These are phyloP conservation scores for Atrina japonica DNA, from an alignment of 2,888 invertebrate genomes.

Conservation along the genomic window DNA sequence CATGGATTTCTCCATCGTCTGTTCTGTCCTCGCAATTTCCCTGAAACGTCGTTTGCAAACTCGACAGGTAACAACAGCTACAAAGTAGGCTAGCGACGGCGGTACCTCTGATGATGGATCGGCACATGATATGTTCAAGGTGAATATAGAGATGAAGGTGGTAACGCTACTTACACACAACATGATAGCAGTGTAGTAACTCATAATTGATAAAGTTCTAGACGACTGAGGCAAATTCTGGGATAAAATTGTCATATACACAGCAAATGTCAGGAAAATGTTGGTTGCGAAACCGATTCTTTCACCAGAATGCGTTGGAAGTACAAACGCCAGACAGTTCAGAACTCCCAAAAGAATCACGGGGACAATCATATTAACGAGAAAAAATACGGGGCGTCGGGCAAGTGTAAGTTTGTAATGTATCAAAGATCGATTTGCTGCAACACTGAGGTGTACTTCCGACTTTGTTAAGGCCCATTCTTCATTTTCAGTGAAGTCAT, in stretches of 20 bases:
- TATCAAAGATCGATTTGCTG: slow-evolving; percentile 33
- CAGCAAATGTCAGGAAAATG: slow-evolving; percentile 57
- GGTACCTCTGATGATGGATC: slow-evolving; percentile 33
- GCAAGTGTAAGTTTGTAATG: slow-evolving; percentile 29
- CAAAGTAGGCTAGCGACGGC: slow-evolving; percentile 17
- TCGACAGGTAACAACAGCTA: slow-evolving; percentile 38
- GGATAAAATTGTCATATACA: slow-evolving; percentile 54
- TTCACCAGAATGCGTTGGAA: slow-evolving; percentile 55
- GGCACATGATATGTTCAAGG: slow-evolving; percentile 44
- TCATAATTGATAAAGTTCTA: slow-evolving; percentile 47
- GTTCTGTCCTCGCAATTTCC: slow-evolving; percentile 10
- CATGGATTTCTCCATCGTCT: slow-evolving; percentile 17
- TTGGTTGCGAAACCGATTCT: slow-evolving; percentile 54
- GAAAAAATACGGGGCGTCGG: slow-evolving; percentile 49
- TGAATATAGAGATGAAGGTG: slow-evolving; percentile 44
- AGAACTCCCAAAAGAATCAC: slow-evolving; percentile 48
- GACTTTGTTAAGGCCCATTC: slow-evolving; percentile 35
- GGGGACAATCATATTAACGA: slow-evolving; percentile 52
- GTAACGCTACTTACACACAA: slow-evolving; percentile 51
- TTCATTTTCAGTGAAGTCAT: slow-evolving; percentile 39
- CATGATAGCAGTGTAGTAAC: slow-evolving; percentile 58
- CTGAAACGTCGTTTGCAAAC: slow-evolving; percentile 27
- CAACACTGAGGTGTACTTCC: slow-evolving; percentile 11
- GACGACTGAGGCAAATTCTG: slow-evolving; percentile 54
- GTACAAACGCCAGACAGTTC: slow-evolving; percentile 50